phyloP scores from a whole-genome alignment of 2,888 invertebrate genomes.

The Sphaerophoria taeniata region DNA sequence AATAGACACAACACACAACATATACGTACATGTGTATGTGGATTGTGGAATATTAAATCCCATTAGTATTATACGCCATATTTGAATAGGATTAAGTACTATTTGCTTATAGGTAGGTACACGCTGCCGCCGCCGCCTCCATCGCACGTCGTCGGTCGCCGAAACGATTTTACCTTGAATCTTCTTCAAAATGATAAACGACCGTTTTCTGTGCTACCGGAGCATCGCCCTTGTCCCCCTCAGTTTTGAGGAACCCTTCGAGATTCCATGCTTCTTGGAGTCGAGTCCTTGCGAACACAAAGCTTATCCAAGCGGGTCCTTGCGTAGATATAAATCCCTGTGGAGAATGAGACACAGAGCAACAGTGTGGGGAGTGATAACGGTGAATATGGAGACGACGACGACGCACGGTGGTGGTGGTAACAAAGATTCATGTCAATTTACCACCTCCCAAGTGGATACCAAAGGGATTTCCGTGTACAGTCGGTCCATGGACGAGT shows the following conservation, averaged over 20 bases:
- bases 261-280: no score
- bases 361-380: neutral
- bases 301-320: conserved; percentile 47
- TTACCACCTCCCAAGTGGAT: conserved; percentile 72
- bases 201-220: conserved; percentile 45
- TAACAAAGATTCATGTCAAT: conserved; percentile 71
- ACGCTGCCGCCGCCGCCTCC: no score
- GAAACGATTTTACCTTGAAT: conserved; percentile 67
- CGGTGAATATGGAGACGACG: neutral
- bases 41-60: conserved; percentile 69
- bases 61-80: conserved; percentile 71
- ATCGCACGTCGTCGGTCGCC: no score
- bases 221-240: neutral
- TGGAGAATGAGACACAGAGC: conserved; percentile 38
- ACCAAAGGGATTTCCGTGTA: conserved; percentile 57
- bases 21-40: conserved; percentile 23
- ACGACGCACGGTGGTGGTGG: neutral
- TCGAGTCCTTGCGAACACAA: conserved; percentile 36
- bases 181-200: conserved; percentile 68
- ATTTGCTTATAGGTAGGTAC: conserved; percentile 49
- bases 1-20: conserved; percentile 57
- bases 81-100: conserved; percentile 73
- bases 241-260: neutral
- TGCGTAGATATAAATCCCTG: conserved; percentile 28
- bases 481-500: conserved; percentile 50